These are phyloP conservation scores for Diorhabda sublineata DNA, from an alignment of 1,140 invertebrate species.

Conservation along the genomic window DNA sequence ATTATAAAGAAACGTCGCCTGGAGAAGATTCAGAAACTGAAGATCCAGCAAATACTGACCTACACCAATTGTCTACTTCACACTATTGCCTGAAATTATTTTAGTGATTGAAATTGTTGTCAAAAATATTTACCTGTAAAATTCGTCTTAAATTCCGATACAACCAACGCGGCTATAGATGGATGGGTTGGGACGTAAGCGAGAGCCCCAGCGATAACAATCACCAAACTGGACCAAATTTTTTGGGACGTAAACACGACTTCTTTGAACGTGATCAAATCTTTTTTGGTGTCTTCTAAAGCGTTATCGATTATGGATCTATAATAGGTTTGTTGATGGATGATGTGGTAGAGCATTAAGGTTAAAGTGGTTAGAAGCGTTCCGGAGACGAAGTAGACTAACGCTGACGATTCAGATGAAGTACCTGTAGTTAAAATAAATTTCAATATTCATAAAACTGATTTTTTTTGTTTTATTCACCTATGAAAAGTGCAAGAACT, in stretches of 20 bases:
- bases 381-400: slow-evolving; percentile 10
- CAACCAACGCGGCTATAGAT: slow-evolving; percentile 9
- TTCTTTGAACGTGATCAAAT: slow-evolving; percentile 9
- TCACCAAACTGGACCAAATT: slow-evolving; percentile 17
- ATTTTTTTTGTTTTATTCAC: neutral
- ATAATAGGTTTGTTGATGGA: slow-evolving; percentile 7
- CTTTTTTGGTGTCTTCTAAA: slow-evolving; percentile 10
- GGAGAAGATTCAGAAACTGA: too few species aligned
- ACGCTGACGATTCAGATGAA: slow-evolving; percentile 12
- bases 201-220: slow-evolving; percentile 11
- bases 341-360: slow-evolving; percentile 3
- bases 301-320: neutral
- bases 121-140: neutral
- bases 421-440: slow-evolving; percentile 5
- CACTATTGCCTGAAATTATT: too few species aligned
- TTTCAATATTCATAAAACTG: neutral
- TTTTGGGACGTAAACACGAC: neutral
- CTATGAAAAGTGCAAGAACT: neutral
- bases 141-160: slow-evolving; percentile 8
- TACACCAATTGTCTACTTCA: too few species aligned
- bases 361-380: slow-evolving; percentile 6
- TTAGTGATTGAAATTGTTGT: too few species aligned
- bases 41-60: too few species aligned
- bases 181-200: slow-evolving; percentile 17
- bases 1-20: too few species aligned